These are phyloP conservation scores for Nothoprocta pentlandii DNA, from an alignment of 2,113 vertebrate genomes.

Conservation along the genomic window DNA sequence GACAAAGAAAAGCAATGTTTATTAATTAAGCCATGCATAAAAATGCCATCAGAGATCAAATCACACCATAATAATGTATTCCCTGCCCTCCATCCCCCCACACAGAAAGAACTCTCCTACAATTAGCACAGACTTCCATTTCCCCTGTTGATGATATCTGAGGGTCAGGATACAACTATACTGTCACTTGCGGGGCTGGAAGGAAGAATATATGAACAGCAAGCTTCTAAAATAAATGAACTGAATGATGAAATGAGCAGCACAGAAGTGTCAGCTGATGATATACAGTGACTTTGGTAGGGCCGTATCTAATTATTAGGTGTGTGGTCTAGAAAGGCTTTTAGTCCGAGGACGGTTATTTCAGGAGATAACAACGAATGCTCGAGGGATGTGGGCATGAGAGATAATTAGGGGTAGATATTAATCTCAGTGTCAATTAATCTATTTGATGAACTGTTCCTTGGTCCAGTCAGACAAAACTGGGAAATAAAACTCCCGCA, in stretches of 20 bases:
- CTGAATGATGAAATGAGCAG: conserved; percentile 49
- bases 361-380: conserved; percentile 43
- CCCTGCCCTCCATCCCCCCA: neutral
- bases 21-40: conserved; percentile 72
- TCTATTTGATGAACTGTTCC: conserved; percentile 56
- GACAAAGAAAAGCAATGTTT: conserved; percentile 64
- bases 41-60: conserved; percentile 65
- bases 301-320: conserved; percentile 50
- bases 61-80: conserved; percentile 40
- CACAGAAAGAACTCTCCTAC: neutral
- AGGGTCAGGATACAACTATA: neutral
- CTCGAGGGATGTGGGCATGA: neutral
- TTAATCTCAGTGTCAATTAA: conserved; percentile 21
- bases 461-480: conserved; percentile 5
- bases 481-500: conserved; percentile 14
- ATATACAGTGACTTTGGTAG: conserved; percentile 6
- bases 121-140: conserved; percentile 38
- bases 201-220: conserved; percentile 48
- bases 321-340: conserved; percentile 25
- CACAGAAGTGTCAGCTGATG: conserved; percentile 50
- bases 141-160: neutral
- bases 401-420: conserved; percentile 20
- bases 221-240: conserved; percentile 45
- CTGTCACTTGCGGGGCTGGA: conserved; percentile 16
- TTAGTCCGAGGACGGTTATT: conserved; percentile 17